A percentile compares a stretch with the other conserved stretches of the same genome.
Evolutionary conservation across 35 echinoderm and acorn worm genomes (phyloP).

Genomic region (Strongylocentrotus purpuratus): DNA sequence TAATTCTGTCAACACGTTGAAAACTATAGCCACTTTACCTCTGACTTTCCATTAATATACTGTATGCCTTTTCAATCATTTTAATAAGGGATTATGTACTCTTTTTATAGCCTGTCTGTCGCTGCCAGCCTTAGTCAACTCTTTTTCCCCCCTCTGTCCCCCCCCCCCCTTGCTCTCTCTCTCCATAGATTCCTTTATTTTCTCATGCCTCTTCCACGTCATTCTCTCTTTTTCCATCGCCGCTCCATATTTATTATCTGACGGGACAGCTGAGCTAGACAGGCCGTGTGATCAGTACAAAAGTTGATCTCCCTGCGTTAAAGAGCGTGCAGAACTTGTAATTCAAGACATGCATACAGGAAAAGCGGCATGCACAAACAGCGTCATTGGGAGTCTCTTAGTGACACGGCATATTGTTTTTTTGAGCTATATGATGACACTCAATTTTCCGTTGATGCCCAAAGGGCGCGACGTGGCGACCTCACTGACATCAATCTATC

Average conservation of each 20-base stretch:
- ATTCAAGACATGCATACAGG: not conserved
- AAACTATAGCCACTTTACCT: too few relatives aligned
- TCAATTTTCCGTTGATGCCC: not conserved
- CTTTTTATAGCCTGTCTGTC: too few relatives aligned
- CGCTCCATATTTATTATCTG: not conserved
- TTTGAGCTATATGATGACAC: not conserved
- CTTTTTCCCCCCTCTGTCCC: not conserved
- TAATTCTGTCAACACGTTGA: too few relatives aligned
- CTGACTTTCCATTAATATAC: too few relatives aligned
- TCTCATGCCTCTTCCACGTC: not conserved
- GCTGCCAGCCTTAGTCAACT: not conserved
- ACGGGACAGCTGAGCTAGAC: slow-evolving; percentile 14
- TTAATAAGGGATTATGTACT: too few relatives aligned
- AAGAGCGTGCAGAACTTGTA: not conserved
- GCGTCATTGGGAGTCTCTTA: not conserved
- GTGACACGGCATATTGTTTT: not conserved
- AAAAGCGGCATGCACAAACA: slow-evolving; percentile 1
- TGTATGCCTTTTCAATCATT: too few relatives aligned
- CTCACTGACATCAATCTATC: not conserved
- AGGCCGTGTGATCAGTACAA: not conserved
- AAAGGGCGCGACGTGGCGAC: not conserved
- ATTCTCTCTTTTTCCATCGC: not conserved
- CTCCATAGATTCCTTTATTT: not conserved
- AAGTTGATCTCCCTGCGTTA: not conserved
- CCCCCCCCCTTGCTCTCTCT: not conserved